A percentile compares a stretch with the other conserved stretches of the same genome.
Conservation (phyloP, 1,140 invertebrate species). For the Trissolcus basalis region DNA sequence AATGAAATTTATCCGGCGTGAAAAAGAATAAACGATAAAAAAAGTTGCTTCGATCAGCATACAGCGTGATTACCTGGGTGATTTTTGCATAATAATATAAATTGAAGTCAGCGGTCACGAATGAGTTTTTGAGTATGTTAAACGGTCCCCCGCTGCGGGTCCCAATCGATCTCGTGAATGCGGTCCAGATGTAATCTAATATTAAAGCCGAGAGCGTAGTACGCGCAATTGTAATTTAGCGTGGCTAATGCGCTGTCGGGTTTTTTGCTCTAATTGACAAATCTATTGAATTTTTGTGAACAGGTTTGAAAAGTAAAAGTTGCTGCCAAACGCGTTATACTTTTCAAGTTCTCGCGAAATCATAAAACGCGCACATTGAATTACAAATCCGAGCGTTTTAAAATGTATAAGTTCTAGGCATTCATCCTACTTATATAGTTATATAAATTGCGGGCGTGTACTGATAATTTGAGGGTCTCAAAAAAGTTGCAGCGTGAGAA, state of each 20-base stretch:
- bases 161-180: constrained; percentile 29
- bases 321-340: neutral
- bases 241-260: neutral
- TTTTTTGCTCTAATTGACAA: constrained; percentile 15
- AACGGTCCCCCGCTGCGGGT: constrained; percentile 37
- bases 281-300: constrained; percentile 7
- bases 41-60: too few relatives aligned
- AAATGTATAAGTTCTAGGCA: constrained; percentile 41
- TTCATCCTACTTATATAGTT: constrained; percentile 28
- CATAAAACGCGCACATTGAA: constrained; percentile 9
- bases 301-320: constrained; percentile 27
- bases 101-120: constrained; percentile 1
- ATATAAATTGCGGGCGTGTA: constrained; percentile 26
- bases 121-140: neutral
- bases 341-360: constrained; percentile 1
- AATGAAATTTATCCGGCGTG: too few relatives aligned
- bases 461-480: constrained; percentile 32
- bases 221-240: constrained; percentile 15
- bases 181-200: constrained; percentile 43
- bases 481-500: constrained; percentile 45
- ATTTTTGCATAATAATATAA: constrained; percentile 30
- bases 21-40: too few relatives aligned
- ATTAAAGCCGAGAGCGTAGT: constrained; percentile 26
- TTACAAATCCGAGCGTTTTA: constrained; percentile 26
- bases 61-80: constrained; percentile 8